phyloP scores from a whole-genome alignment of 2,888 invertebrate genomes.

The Zaprionus bogoriensis region DNA sequence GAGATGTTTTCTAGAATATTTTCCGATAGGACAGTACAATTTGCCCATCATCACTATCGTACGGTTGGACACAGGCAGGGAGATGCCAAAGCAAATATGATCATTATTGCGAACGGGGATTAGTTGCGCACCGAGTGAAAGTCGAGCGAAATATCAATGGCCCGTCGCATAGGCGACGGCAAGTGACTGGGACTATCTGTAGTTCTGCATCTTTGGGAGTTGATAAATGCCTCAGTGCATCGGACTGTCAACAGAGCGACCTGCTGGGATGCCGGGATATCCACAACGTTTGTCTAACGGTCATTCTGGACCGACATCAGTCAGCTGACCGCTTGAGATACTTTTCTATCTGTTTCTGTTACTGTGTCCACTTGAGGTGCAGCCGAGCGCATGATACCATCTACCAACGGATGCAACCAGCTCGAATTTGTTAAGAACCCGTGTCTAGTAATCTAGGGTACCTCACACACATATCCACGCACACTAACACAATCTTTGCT shows the following conservation, averaged over 20 bases:
- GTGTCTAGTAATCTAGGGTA: conserved; percentile 56
- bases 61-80: conserved; percentile 6
- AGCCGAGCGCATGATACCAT: conserved; percentile 63
- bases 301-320: conserved; percentile 41
- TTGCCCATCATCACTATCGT: conserved; percentile 66
- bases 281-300: conserved; percentile 42
- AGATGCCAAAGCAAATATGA: conserved; percentile 28
- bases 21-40: conserved; percentile 51
- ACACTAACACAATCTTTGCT: conserved; percentile 9
- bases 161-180: conserved; percentile 1
- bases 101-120: conserved; percentile 65
- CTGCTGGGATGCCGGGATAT: conserved; percentile 26
- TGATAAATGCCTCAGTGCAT: conserved; percentile 66
- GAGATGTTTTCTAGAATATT: conserved; percentile 34
- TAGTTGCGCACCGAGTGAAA: conserved; percentile 60
- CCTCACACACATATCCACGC: conserved; percentile 14
- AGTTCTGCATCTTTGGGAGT: conserved; percentile 46
- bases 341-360: conserved; percentile 25
- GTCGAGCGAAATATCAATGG: conserved; percentile 46
- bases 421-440: conserved; percentile 29
- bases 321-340: conserved; percentile 61
- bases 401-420: conserved; percentile 26
- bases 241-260: conserved; percentile 63
- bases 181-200: conserved; percentile 42
- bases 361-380: conserved; percentile 62